Evolutionary conservation across 2,113 vertebrate genomes (phyloP).

Genomic region (Nannospalax galili): DNA sequence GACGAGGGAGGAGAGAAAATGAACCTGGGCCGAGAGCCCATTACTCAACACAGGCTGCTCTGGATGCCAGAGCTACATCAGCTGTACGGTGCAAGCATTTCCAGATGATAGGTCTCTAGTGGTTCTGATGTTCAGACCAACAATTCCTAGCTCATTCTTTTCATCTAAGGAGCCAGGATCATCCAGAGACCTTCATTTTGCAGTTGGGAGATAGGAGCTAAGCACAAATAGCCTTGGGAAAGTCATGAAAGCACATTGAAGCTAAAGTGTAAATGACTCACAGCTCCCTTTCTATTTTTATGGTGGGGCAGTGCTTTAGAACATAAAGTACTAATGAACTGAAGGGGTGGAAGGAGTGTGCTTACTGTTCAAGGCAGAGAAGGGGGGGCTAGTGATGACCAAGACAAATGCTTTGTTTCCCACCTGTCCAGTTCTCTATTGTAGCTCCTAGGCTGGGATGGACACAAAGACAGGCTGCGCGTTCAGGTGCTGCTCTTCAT

Average conservation of each 20-base stretch:
- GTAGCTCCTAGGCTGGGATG: neutral
- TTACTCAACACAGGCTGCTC: neutral
- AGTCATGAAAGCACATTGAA: conserved; percentile 40
- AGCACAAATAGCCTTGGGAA: conserved; percentile 38
- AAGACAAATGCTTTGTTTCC: neutral
- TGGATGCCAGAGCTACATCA: neutral
- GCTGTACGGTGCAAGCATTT: neutral
- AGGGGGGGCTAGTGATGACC: neutral
- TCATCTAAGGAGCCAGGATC: neutral
- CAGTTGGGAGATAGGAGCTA: neutral
- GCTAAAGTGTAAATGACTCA: conserved; percentile 66
- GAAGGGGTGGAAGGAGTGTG: neutral
- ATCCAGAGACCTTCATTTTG: neutral
- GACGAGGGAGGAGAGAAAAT: neutral
- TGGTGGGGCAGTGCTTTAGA: conserved; percentile 35
- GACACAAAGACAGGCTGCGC: neutral
- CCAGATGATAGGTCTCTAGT: neutral
- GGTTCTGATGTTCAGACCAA: neutral
- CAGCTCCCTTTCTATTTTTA: conserved; percentile 57
- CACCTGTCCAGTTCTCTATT: neutral
- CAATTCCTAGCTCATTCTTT: neutral
- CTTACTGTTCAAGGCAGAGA: neutral
- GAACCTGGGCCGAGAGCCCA: neutral
- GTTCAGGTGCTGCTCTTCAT: no score
- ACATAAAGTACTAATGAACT: conserved; percentile 35